Evolutionary conservation across 2,888 invertebrate genomes (phyloP), one percentile per base, ranked within the genome.

Genomic region (Lamellibrachia satsuma): DNA sequence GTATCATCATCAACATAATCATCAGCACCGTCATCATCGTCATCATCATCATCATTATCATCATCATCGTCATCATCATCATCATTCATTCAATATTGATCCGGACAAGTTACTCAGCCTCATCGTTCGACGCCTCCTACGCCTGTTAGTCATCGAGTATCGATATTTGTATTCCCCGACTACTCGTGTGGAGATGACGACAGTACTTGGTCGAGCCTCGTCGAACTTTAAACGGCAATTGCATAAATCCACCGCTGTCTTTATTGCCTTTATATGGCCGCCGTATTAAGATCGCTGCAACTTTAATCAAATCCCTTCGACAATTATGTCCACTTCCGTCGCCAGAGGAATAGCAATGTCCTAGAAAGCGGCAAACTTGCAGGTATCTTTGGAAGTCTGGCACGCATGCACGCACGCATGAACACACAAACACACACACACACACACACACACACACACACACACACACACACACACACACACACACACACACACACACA

Each of bases 41-140:
- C 75, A 92, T 92, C 92, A 91, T 91, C 92, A 52, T 75, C 75
- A 91, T 55, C 51, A 91, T 92, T 91, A 91, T 92, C 92, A 92
- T 91, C 92, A 51, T 92, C 92, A 39, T 91, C 90, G 2, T 91
- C 92, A 92, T 90, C 92, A 2, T 91, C 92, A 91, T 92, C 92
- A 92, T 91, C 52, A n/a, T 52, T 39, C 39, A 60, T 60, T 60
- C 11, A 60, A 15, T 75, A 75, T 75, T 75, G 75, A 75, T 75
- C 22, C 22, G 75, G 1, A 11, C 75, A 75, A 75, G 15, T 75
- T 22, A 75, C 75, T 75, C 15, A 15, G 6, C 15, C 22, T 15
- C 22, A 2, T 11, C 75, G 22, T 22, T 60, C 60, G 15, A 11
- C 75, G 22, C 75, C 75, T 6, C 75, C 75, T 6, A 11, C 75